Evolutionary conservation across 2,888 invertebrate species (phyloP), one percentile per base, ranked within the genome.

Genomic region (Fissipunctia ypsillon): DNA sequence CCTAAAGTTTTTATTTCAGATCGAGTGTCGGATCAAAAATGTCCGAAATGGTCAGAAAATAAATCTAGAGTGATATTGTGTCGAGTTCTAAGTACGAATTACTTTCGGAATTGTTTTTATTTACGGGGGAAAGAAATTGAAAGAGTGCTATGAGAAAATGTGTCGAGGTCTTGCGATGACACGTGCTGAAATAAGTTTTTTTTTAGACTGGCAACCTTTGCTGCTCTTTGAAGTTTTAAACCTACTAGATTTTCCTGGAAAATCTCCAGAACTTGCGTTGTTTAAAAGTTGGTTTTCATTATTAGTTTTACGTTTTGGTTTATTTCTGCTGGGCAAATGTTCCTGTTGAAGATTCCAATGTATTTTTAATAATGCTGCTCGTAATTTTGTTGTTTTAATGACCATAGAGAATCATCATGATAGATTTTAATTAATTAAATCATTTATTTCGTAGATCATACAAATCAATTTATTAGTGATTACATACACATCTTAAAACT

Each of bases 1-100:
- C 67, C 63, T 63, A 65, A 78, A 82, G 61, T 61, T 85, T 82
- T 78, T 82, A 83, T 81, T 64, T 78, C 31, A 31, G 63, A 60
- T 61, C 31, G 35, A 81, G 82, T 68, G 64, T 76, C 35, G n/a
- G 57, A 84, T 74, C 70, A 81, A 71, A 83, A 81, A 70, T 75
- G 70, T 61, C 16, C 59, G 45, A 60, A 74, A 76, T 57, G 67
- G 43, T 38, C 48, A 38, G n/a, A 69, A 52, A 48, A 81, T 68
- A 81, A 81, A 80, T 84, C 41, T 38, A 10, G 25, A 69, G 28
- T 64, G 41, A 57, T 79, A 57, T 57, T 28, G 57, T 80, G 45
- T 56, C n/a, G n/a, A 12, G 59, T 54, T 60, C 38, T 64, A 52
- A 67, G 54, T 60, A 48, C 10, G 28, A 60, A 38, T 60, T n/a